phyloP scores from a whole-genome alignment of 2,113 vertebrate genomes.

The Petrocephalus zakoni region DNA sequence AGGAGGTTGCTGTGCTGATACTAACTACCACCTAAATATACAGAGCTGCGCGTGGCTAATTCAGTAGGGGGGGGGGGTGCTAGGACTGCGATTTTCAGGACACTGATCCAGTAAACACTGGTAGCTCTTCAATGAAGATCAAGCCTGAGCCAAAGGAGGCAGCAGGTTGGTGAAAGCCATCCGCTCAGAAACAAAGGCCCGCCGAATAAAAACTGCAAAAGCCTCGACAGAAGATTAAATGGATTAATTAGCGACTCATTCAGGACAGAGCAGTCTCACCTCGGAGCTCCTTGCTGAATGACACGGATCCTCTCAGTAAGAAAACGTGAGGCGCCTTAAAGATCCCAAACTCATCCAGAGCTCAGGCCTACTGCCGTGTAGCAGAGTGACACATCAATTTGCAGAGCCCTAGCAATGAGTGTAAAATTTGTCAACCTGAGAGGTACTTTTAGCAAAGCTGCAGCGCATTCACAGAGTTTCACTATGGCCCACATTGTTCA shows the following conservation, averaged over 20 bases:
- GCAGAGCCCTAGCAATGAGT: not conserved
- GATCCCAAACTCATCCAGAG: not conserved
- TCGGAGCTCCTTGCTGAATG: conserved; percentile 54
- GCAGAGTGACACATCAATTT: conserved; percentile 23
- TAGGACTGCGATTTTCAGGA: not conserved
- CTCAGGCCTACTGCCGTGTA: not conserved
- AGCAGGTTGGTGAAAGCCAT: not conserved
- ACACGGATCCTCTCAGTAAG: conserved; percentile 58
- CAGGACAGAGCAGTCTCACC: conserved; percentile 59
- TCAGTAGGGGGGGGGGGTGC: not conserved
- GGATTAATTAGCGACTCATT: conserved; percentile 67
- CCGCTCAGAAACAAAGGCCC: not conserved
- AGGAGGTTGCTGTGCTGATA: not conserved
- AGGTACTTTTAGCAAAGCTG: conserved; percentile 21
- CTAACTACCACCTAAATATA: not conserved
- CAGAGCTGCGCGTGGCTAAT: not conserved
- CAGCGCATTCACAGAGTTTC: not conserved
- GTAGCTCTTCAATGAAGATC: not conserved
- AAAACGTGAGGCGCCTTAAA: conserved; percentile 43
- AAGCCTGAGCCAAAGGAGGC: not conserved
- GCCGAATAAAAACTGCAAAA: not conserved
- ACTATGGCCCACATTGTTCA: not conserved
- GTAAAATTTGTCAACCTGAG: conserved; percentile 10
- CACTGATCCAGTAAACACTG: not conserved
- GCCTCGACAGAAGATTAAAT: conserved; percentile 61